A percentile compares a stretch with the other conserved stretches of the same genome.
These are phyloP conservation scores for Hylaeus volcanicus DNA, from an alignment of 1,140 invertebrate species.

Conservation along the genomic window DNA sequence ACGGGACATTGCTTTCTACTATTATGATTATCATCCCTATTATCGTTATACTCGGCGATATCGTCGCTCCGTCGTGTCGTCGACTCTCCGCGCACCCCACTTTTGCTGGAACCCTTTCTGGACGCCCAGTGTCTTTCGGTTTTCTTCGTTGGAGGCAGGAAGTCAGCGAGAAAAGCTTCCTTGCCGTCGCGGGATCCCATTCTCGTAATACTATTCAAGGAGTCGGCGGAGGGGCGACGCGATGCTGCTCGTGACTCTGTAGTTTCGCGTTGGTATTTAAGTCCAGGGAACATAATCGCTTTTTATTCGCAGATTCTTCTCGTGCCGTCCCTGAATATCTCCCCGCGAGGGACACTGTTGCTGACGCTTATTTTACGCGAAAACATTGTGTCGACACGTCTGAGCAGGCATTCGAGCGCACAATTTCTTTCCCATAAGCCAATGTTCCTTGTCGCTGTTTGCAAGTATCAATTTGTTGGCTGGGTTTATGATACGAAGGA, in stretches of 20 bases:
- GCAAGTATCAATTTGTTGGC: too few relatives aligned
- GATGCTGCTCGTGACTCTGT: not conserved
- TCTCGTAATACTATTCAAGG: slow-evolving; percentile 29
- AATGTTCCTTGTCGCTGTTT: too few relatives aligned
- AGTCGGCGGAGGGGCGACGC: not conserved
- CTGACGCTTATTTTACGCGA: not conserved
- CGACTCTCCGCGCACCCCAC: not conserved
- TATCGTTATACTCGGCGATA: slow-evolving; percentile 61
- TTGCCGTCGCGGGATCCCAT: slow-evolving; percentile 9
- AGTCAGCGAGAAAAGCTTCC: slow-evolving; percentile 17
- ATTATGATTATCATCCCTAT: slow-evolving; percentile 66
- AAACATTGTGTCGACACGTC: not conserved
- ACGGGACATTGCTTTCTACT: slow-evolving; percentile 49
- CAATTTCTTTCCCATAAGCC: not conserved
- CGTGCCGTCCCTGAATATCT: not conserved
- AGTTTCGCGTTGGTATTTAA: not conserved
- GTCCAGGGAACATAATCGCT: not conserved
- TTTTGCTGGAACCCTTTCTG: slow-evolving; percentile 4
- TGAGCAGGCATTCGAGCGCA: not conserved
- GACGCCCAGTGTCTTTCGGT: not conserved
- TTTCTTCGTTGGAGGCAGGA: slow-evolving; percentile 2
- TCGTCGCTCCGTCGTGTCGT: not conserved
- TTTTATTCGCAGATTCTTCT: not conserved
- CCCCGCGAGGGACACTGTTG: too few relatives aligned
- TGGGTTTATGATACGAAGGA: too few relatives aligned